A percentile compares a stretch with the other conserved stretches of the same genome.
phyloP scores from a whole-genome alignment of 2,888 invertebrate genomes.

The Entomobrya proxima region DNA sequence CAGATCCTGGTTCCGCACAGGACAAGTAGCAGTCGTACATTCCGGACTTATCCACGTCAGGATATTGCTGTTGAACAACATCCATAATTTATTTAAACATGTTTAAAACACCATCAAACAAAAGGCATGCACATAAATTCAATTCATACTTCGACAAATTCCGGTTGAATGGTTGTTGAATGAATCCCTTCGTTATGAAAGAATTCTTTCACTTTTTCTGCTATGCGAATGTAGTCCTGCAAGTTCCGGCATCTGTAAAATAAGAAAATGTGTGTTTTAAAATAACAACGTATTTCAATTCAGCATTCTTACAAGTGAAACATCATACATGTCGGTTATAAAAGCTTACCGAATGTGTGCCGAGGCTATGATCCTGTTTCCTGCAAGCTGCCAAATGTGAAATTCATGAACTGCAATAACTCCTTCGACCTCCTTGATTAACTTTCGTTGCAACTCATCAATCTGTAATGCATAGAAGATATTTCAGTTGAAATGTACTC shows the following conservation, averaged over 20 bases:
- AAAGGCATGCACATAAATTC: background rate
- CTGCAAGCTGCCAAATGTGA: conserved; percentile 96
- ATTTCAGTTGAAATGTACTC: conserved; percentile 71
- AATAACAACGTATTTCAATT: background rate
- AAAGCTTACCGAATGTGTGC: conserved; percentile 88
- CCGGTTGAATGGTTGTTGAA: conserved; percentile 98
- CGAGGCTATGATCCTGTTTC: conserved; percentile 96
- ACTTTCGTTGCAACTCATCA: conserved; percentile 91
- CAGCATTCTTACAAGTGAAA: background rate
- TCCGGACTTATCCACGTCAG: conserved; percentile 65
- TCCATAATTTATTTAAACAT: background rate
- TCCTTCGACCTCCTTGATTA: conserved; percentile 93
- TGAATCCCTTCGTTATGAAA: conserved; percentile 99
- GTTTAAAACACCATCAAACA: background rate
- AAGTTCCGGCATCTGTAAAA: conserved; percentile 89
- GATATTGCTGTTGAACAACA: conserved; percentile 66
- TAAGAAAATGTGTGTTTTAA: background rate
- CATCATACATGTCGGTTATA: background rate
- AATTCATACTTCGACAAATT: conserved; percentile 88
- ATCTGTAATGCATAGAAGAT: conserved; percentile 80
- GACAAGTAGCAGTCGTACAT: conserved; percentile 86
- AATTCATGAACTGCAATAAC: conserved; percentile 98
- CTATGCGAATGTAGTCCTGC: conserved; percentile 97
- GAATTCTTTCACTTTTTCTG: conserved; percentile 96
- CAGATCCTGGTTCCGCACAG: conserved; percentile 86